Conservation (phyloP, 2,888 invertebrate species). For the Limenitis camilla region DNA sequence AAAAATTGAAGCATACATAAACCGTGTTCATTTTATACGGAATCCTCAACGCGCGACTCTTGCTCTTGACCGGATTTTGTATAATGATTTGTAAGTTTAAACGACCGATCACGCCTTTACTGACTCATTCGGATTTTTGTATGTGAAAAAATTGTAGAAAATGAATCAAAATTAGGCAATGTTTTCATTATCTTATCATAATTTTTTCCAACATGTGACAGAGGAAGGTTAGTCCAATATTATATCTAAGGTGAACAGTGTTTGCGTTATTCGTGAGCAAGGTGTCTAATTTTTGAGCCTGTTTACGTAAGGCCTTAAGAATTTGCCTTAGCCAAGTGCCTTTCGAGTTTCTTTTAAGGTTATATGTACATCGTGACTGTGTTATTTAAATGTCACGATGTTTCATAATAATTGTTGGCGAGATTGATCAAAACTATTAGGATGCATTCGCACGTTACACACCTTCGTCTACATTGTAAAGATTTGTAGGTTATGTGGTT, state of each 20-base stretch:
- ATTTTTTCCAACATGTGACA: slow-evolving; percentile 32
- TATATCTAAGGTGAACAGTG: slow-evolving; percentile 43
- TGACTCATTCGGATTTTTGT: too few relatives aligned
- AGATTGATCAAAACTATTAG: neutral
- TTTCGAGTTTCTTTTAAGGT: slow-evolving; percentile 7
- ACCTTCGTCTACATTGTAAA: slow-evolving; percentile 1
- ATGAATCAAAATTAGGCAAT: neutral
- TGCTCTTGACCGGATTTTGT: too few relatives aligned
- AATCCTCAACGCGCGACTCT: too few relatives aligned
- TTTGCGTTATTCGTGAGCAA: slow-evolving; percentile 38
- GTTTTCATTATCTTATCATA: slow-evolving; percentile 52
- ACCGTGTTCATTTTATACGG: too few relatives aligned
- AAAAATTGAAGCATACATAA: too few relatives aligned
- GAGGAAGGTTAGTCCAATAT: slow-evolving; percentile 42
- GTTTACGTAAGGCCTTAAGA: slow-evolving; percentile 22
- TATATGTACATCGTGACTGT: slow-evolving; percentile 7
- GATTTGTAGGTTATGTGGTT: slow-evolving; percentile 2
- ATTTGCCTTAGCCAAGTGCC: slow-evolving; percentile 15
- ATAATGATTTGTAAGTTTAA: too few relatives aligned
- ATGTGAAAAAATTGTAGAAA: neutral
- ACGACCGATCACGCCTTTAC: too few relatives aligned
- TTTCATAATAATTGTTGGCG: slow-evolving; percentile 5
- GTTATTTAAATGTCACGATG: slow-evolving; percentile 22
- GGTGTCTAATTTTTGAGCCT: slow-evolving; percentile 16
- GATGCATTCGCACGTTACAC: neutral